Base-by-base conservation (phyloP, 2,113 vertebrate species). In the Entelurus aequoreus region DNA sequence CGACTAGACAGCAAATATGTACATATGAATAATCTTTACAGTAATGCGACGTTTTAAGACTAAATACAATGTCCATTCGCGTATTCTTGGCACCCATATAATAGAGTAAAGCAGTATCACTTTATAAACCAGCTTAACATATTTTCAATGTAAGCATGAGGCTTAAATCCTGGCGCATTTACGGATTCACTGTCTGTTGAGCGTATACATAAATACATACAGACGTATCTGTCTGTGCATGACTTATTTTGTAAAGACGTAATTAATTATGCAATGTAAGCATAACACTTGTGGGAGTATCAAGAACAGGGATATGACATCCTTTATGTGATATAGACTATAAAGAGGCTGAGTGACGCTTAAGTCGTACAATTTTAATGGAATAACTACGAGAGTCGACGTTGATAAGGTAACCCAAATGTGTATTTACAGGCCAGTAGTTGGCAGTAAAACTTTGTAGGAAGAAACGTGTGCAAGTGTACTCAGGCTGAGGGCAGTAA, bases 141-240 rank as follows among this genome's bases (percentile, higher is more conserved):
- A 38, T 54, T 53, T 58, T 8, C 36, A 42, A 0, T 56, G 44
- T 65, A 8, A 37, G 4, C 12, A 49, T 61, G 19, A 57, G 53
- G 54, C 61, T 44, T 50, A 16, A 58, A 54, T 48, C 35, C 51
- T 68, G 8, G 37, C 5, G 15, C 14, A 54, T 65, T 54, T 38
- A 54, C 40, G 14, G 47, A 54, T 36, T 54, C 19, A 60, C 28
- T 48, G 13, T 49, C 35, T 44, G 37, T 14, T 48, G n/a, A 61
- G 28, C 15, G 36, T 49, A 40, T 53, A n/a, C 51, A 58, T 70
- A 16, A 66, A 72, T 66, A 66, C 35, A 38, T 62, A 55, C 59
- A 48, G 15, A 71, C 16, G 28, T 28, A 28, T 28, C 28, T 28
- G 28, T 28, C 28, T 28, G 28, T 28, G 28, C 28, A 50, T 50